Evolutionary conservation across 2,797 vertebrate species (phyloP).

Genomic region (Cichlasoma orientale): DNA sequence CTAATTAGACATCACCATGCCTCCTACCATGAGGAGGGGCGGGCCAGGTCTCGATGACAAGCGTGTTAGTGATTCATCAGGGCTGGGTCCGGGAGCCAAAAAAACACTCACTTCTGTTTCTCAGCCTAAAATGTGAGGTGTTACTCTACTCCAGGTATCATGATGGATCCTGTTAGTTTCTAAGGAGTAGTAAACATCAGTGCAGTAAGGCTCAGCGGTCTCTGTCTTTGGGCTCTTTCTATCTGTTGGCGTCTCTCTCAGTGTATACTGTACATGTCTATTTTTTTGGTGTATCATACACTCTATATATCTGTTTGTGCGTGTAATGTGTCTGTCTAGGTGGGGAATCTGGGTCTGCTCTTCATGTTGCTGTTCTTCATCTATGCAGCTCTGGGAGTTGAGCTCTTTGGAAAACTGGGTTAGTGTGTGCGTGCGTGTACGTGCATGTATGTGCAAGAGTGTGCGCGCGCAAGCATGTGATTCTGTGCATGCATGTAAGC

Average conservation of each 20-base stretch:
- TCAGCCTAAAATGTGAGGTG: slow-evolving; percentile 6
- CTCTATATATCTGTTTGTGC: slow-evolving; percentile 71
- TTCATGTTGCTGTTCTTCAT: slow-evolving; percentile 99
- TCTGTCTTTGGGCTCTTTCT: slow-evolving; percentile 52
- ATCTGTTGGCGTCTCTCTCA: slow-evolving; percentile 59
- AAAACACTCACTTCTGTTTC: slow-evolving; percentile 1
- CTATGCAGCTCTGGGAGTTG: slow-evolving; percentile 98
- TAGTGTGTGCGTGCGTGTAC: slow-evolving; percentile 68
- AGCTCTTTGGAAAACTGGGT: slow-evolving; percentile 97
- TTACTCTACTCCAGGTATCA: slow-evolving; percentile 27
- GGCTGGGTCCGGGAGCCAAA: slow-evolving; percentile 29
- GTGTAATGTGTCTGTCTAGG: slow-evolving; percentile 82
- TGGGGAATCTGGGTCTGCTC: slow-evolving; percentile 98
- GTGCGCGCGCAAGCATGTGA: slow-evolving; percentile 11
- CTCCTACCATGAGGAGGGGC: slow-evolving; percentile 5
- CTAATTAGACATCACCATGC: slow-evolving; percentile 29
- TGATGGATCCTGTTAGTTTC: slow-evolving; percentile 2
- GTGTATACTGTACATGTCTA: slow-evolving; percentile 64
- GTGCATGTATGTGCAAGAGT: slow-evolving; percentile 18
- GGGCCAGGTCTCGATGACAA: slow-evolving; percentile 13
- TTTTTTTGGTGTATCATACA: slow-evolving; percentile 66
- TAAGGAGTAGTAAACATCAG: slow-evolving; percentile 25
- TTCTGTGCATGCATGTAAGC: slow-evolving; percentile 11
- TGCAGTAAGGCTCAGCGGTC: slow-evolving; percentile 34
- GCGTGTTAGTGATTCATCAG: slow-evolving; percentile 31